Evolutionary conservation across 2,113 vertebrate species (phyloP).

Genomic region (Fregetta grallaria): DNA sequence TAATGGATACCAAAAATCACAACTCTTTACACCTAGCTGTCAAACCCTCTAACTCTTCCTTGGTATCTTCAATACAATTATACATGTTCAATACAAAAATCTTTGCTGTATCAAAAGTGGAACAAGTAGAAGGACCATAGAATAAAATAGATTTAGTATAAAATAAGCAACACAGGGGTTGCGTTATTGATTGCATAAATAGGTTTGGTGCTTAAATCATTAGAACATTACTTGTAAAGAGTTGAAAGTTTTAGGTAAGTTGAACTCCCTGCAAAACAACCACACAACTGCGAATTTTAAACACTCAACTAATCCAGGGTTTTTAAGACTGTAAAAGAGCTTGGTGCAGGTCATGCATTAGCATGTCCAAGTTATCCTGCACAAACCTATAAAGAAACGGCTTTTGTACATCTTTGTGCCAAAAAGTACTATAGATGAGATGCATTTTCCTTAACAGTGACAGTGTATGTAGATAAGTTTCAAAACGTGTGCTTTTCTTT

Average conservation of each 20-base stretch:
- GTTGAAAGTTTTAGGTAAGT: background rate
- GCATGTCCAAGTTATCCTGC: background rate
- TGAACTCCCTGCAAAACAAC: background rate
- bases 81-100: background rate
- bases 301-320: background rate
- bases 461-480: background rate
- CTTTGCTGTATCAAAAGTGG: background rate
- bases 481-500: background rate
- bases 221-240: background rate
- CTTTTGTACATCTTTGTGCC: background rate
- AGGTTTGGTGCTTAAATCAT: background rate
- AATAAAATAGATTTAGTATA: background rate
- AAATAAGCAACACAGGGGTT: background rate
- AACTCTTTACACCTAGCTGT: background rate
- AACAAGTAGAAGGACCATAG: background rate
- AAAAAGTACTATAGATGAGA: background rate
- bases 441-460: background rate
- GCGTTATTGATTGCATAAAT: background rate
- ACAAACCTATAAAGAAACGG: background rate
- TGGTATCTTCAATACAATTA: background rate
- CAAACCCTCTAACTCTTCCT: background rate
- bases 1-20: background rate
- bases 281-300: background rate
- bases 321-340: background rate
- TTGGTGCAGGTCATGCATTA: background rate